A percentile compares a stretch with the other conserved stretches of the same genome.
Evolutionary conservation across 2,797 vertebrate genomes (phyloP).

Genomic region (Poecilia velifera): DNA sequence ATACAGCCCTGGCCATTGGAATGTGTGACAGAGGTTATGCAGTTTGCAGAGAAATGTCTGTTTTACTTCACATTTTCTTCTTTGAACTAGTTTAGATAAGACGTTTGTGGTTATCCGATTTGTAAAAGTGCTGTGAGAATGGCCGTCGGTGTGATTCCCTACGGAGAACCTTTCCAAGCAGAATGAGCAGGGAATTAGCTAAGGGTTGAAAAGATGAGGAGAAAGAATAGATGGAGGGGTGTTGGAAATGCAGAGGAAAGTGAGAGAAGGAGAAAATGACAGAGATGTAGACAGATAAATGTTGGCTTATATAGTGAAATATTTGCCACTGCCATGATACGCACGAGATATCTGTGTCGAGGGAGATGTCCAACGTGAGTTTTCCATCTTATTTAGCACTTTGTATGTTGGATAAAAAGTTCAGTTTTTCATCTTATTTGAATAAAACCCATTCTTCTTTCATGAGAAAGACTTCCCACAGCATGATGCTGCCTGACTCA

Average conservation of each 20-base stretch:
- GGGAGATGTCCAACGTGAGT: background rate
- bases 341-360: background rate
- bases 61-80: constrained; percentile 52
- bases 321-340: constrained; percentile 88
- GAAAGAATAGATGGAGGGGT: constrained; percentile 13
- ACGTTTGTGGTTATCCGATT: constrained; percentile 29
- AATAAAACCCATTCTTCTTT: background rate
- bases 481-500: background rate
- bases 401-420: background rate
- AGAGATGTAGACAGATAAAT: constrained; percentile 51
- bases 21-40: constrained; percentile 51
- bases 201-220: constrained; percentile 43
- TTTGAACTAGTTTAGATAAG: constrained; percentile 49
- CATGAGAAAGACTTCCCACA: background rate
- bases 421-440: background rate
- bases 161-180: constrained; percentile 38
- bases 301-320: constrained; percentile 91
- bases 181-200: constrained; percentile 27
- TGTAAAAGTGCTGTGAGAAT: constrained; percentile 44
- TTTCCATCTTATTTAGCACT: background rate
- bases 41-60: constrained; percentile 39
- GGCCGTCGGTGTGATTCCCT: constrained; percentile 47
- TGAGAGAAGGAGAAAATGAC: constrained; percentile 26
- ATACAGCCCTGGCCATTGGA: constrained; percentile 37
- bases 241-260: background rate